Evolutionary conservation across 2,797 vertebrate genomes (phyloP), one percentile per base, ranked within the genome.

Genomic region (Morelia viridis): DNA sequence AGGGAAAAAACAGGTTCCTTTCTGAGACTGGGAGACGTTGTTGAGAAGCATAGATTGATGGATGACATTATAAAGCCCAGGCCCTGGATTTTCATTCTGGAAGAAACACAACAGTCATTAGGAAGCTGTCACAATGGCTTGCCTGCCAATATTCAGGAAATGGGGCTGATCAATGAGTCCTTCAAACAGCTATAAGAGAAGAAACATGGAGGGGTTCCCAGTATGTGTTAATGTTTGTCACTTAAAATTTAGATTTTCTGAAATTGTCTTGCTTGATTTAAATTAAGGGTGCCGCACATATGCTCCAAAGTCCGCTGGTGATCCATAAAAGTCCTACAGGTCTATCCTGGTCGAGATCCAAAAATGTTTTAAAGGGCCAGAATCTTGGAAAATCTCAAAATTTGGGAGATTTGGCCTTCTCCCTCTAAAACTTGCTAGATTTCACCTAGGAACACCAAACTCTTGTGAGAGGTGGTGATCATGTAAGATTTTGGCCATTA

Each of bases 1-100:
- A 4, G 97, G 96, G 62, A 98, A 98, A 56, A 97, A 95, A 3
- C 97, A 96, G 0, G 98, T 98, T 93, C 98, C 98, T 96, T 97
- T 98, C 92, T 94, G 97, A 50, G 98, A 98, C 95, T 98, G 96
- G 0, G 98, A 98, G 19, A 97, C 98, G 61, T 95, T 98, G 90
- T 90, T 92, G 89, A 94, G 93, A 58, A 98, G 98, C 53, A 96
- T 89, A 12, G 95, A 94, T 11, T 84, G 92, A 57, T 97, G 92
- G 62, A 28, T 50, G 90, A 96, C 92, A 1, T 95, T 91, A 61
- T 98, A 98, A 50, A 96, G 97, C 83, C 97, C 98, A 0, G 98
- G 98, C 9, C 98, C 98, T 28, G 98, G 98, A 61, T 94, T 96
- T 90, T 97, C 97, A 95, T 96, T 97, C 98, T 98, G 94, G 93